Conservation (phyloP, 1,140 invertebrate genomes). For the Scaptomyza graminum region DNA sequence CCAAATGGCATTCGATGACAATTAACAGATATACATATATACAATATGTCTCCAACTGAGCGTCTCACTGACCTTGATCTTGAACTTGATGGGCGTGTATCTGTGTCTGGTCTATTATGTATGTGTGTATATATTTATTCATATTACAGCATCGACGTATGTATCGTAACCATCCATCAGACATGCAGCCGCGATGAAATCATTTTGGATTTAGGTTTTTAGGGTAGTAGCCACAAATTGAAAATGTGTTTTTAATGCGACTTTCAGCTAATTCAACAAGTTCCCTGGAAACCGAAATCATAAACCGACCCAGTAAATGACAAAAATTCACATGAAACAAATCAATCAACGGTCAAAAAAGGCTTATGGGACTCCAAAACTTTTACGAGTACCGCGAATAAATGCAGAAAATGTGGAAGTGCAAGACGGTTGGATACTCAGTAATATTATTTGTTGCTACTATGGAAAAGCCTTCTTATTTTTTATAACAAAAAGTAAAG, state of each 20-base stretch:
- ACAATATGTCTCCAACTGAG: background rate
- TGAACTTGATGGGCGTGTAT: conserved; percentile 58
- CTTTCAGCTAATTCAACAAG: conserved; percentile 46
- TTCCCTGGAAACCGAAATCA: conserved; percentile 45
- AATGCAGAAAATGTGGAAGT: background rate
- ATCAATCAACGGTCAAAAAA: conserved; percentile 61
- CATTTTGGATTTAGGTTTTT: conserved; percentile 2
- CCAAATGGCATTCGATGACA: conserved; percentile 48
- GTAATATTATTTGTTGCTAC: background rate
- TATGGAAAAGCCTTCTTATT: too few relatives aligned
- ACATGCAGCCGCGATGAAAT: conserved; percentile 39
- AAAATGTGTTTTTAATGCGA: conserved; percentile 72
- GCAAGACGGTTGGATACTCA: background rate
- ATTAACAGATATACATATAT: conserved; percentile 50
- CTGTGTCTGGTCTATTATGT: conserved; percentile 5
- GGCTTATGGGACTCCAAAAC: conserved; percentile 17
- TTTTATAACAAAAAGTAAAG: too few relatives aligned
- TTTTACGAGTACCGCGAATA: conserved; percentile 16
- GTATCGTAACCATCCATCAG: conserved; percentile 10
- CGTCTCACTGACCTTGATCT: conserved; percentile 65
- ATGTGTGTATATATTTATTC: conserved; percentile 1
- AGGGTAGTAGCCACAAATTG: conserved; percentile 4
- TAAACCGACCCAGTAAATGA: conserved; percentile 41
- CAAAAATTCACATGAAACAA: conserved; percentile 50
- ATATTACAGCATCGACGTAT: conserved; percentile 56